Base-by-base conservation (phyloP, 2,113 vertebrate genomes). In the Silurus glanis region DNA sequence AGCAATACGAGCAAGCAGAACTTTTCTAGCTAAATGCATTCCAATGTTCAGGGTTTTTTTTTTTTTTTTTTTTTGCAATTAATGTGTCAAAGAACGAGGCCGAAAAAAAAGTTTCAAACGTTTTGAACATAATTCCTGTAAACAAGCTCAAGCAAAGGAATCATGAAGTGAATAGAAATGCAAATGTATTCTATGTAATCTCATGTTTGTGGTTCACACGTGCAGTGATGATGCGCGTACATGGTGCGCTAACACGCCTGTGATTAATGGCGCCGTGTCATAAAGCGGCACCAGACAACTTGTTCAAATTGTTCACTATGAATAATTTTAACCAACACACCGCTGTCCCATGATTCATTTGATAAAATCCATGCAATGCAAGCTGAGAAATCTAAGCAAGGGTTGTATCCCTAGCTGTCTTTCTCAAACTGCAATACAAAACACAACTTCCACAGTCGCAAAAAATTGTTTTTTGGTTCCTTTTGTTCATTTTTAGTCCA, bases 181-280 rank as follows among this genome's bases (percentile, higher is more conserved):
- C 51, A 75, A 86, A 82, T 82, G 80, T 64, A 72, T 82, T 88
- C 80, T 69, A 64, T 83, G 76, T 75, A 82, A 84, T 86, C 78
- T 84, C 83, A 86, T 85, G 83, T 89, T 85, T 83, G 80, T 58
- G 84, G 86, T 88, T 88, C 80, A 37, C 74, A 80, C 67, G 79
- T 83, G 86, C 83, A 9, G 67, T 61, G 74, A 76, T 59, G 61
- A 83, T 71, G 72, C 17, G 49, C 28, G 49, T 64, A 82, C 67
- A 45, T 87, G 74, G 81, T 78, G 87, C 66, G 76, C 25, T 82
- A 78, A 91, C 90, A 87, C 84, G 86, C 82, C 87, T 89, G 83
- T 90, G 86, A 91, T 89, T 91, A 88, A 90, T 90, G 89, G 61
- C 80, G 85, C 83, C 37, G 78, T 90, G 87, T 87, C 80, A 28